Evolutionary conservation across 2,888 invertebrate species (phyloP).

Genomic region (Sympetrum striolatum): DNA sequence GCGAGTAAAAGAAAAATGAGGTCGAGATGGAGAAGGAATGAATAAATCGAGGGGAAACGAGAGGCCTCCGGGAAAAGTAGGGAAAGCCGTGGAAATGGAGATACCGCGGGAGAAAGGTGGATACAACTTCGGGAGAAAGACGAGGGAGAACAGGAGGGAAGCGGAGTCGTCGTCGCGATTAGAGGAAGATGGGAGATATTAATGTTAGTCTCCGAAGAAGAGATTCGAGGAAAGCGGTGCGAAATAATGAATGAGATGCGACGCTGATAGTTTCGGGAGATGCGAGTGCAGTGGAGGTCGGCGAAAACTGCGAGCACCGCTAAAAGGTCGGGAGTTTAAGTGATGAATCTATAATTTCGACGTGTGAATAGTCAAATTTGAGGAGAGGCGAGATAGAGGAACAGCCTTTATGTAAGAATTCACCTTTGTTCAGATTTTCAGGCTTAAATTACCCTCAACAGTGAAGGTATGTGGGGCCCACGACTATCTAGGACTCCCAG

Average conservation of each 20-base stretch:
- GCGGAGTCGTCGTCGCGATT: neutral
- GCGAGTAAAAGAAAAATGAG: conserved; percentile 9
- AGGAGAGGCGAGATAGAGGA: no score
- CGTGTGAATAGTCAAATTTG: neutral
- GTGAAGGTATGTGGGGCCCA: no score
- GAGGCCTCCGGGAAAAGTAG: neutral
- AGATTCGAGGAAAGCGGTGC: neutral
- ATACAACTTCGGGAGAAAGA: neutral
- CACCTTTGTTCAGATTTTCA: no score
- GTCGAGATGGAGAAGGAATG: neutral
- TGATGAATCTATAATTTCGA: neutral
- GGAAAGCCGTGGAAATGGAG: neutral
- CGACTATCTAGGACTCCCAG: no score
- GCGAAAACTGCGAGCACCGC: no score
- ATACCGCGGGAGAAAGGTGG: neutral
- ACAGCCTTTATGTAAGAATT: no score
- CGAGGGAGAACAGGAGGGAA: neutral
- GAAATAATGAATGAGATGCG: neutral
- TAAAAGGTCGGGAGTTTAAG: neutral
- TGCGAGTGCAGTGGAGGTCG: no score
- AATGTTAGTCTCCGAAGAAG: neutral
- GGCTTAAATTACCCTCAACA: no score
- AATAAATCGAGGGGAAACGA: neutral
- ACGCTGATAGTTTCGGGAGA: no score
- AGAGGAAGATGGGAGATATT: neutral